Percentiles rank a stretch among this genome's conserved stretches.
Evolutionary conservation across 2,113 vertebrate species (phyloP).

Genomic region (Plestiodon gilberti): DNA sequence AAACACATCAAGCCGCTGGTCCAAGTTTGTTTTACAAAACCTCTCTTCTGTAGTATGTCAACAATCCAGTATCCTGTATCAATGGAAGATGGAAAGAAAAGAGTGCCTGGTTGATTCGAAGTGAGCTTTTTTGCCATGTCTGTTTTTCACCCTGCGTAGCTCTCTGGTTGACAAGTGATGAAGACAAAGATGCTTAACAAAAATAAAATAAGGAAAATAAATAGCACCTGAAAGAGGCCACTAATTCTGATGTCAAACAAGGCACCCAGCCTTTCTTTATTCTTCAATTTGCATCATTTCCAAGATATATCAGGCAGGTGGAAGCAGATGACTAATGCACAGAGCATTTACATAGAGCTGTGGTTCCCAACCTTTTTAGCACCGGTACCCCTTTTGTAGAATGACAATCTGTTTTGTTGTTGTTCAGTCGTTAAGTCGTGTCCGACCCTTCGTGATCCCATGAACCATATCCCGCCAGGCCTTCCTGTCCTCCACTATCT

Average conservation of each 20-base stretch:
- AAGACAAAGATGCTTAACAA: slow-evolving; percentile 14
- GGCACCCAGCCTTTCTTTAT: not conserved
- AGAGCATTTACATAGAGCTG: not conserved
- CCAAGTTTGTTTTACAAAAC: slow-evolving; percentile 51
- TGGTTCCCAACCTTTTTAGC: too few relatives aligned
- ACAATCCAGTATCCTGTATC: slow-evolving; percentile 39
- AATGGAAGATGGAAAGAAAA: slow-evolving; percentile 53
- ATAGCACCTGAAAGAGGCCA: slow-evolving; percentile 18
- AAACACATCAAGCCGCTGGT: slow-evolving; percentile 34
- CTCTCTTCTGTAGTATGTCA: slow-evolving; percentile 29
- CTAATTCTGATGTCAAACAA: not conserved
- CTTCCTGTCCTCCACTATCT: too few relatives aligned
- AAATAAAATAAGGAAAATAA: slow-evolving; percentile 19
- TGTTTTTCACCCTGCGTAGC: slow-evolving; percentile 32
- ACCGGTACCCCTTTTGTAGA: too few relatives aligned
- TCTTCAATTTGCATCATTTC: not conserved
- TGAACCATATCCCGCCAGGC: too few relatives aligned
- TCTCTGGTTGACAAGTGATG: slow-evolving; percentile 15
- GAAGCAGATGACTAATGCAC: not conserved
- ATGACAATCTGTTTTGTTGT: too few relatives aligned
- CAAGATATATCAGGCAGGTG: not conserved
- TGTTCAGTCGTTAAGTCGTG: too few relatives aligned
- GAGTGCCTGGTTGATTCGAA: slow-evolving; percentile 32
- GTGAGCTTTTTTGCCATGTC: not conserved
- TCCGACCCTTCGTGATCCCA: too few relatives aligned